Conservation (phyloP, 2,113 vertebrate species). For the Albula glossodonta region DNA sequence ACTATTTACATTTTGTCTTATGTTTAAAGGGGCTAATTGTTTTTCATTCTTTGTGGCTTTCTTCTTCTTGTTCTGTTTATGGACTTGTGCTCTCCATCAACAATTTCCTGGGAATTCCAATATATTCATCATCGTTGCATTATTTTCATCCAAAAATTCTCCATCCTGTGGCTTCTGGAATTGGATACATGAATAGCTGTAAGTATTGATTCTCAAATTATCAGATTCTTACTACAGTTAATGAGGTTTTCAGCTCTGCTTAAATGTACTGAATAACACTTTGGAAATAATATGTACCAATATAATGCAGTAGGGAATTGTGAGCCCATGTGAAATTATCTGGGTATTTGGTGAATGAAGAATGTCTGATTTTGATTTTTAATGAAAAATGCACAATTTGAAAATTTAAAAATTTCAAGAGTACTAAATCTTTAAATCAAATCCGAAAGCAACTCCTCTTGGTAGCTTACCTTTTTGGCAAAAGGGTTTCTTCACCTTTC, state of each 20-base stretch:
- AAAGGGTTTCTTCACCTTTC: no score
- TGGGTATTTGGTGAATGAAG: background rate
- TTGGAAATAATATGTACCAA: background rate
- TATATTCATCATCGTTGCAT: constrained; percentile 36
- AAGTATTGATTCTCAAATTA: constrained; percentile 70
- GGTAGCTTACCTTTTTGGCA: background rate
- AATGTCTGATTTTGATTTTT: background rate
- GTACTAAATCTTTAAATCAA: background rate
- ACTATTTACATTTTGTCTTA: background rate
- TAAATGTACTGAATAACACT: background rate
- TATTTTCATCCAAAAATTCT: constrained; percentile 18
- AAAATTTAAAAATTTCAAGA: background rate
- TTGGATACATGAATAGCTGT: constrained; percentile 83
- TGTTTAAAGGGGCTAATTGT: constrained; percentile 18
- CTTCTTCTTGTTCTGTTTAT: constrained; percentile 6
- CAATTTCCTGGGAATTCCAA: constrained; percentile 29
- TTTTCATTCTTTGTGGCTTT: constrained; percentile 61
- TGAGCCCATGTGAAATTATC: background rate
- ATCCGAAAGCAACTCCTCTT: background rate
- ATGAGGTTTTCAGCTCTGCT: background rate
- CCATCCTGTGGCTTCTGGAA: constrained; percentile 26
- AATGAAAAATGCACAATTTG: background rate
- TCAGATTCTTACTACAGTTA: background rate
- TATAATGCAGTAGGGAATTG: background rate
- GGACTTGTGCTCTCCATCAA: constrained; percentile 36